phyloP scores from a whole-genome alignment of 2,113 vertebrate species.

The Mobula hypostoma region DNA sequence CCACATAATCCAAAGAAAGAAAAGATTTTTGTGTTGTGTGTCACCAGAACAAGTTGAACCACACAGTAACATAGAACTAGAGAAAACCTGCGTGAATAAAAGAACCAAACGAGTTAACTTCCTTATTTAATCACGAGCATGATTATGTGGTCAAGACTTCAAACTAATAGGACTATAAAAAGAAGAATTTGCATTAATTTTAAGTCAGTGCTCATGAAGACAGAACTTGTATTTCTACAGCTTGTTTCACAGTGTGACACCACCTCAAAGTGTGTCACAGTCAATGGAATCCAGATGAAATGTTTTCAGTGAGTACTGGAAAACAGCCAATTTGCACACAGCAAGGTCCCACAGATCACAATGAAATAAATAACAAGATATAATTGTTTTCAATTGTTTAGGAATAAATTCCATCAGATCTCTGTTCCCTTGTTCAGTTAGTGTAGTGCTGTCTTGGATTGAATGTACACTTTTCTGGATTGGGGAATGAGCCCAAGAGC shows the following conservation, averaged over 20 bases:
- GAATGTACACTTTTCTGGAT: background rate
- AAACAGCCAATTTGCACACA: background rate
- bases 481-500: background rate
- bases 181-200: background rate
- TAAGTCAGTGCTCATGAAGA: background rate
- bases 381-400: background rate
- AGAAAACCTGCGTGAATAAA: background rate
- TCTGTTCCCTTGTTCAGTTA: background rate
- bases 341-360: background rate
- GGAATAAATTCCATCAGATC: background rate
- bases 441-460: background rate
- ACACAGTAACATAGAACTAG: background rate
- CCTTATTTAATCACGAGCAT: background rate
- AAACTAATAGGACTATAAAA: background rate
- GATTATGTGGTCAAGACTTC: background rate
- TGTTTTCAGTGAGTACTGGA: too few relatives aligned
- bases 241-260: background rate
- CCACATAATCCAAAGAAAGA: background rate
- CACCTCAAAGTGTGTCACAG: background rate
- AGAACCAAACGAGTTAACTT: background rate
- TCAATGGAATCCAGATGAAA: background rate
- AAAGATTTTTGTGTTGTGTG: background rate
- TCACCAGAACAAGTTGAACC: background rate
- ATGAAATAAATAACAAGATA: background rate
- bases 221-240: background rate